Percentiles rank a stretch among this genome's conserved stretches.
Evolutionary conservation across 1,140 invertebrate genomes (phyloP).

Genomic region (Orius insidiosus): DNA sequence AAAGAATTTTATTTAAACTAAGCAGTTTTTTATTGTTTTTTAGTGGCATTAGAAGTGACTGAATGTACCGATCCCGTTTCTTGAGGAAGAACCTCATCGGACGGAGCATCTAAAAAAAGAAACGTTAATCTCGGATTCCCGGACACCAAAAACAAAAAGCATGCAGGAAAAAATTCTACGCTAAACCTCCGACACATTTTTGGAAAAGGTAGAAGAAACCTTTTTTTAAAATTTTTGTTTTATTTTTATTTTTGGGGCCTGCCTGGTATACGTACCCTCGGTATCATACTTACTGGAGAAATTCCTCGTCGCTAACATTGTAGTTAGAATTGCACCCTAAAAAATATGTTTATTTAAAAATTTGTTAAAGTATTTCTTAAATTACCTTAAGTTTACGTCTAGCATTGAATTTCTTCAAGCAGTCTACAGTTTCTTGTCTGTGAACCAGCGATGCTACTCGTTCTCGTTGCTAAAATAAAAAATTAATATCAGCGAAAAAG

Average conservation of each 20-base stretch:
- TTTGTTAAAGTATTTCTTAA: constrained; percentile 9
- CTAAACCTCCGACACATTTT: too few species aligned
- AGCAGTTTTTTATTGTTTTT: constrained; percentile 1
- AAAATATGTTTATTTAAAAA: too few species aligned
- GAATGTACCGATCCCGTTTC: background rate
- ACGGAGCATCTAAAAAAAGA: constrained; percentile 3
- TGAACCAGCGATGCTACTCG: constrained; percentile 96
- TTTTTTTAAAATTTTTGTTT: too few species aligned
- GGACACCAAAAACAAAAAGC: too few species aligned
- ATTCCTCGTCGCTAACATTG: constrained; percentile 97
- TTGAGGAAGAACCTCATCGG: background rate
- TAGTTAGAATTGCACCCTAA: constrained; percentile 96
- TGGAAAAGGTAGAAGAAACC: too few species aligned
- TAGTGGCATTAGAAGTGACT: background rate
- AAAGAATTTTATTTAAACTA: background rate
- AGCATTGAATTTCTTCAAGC: constrained; percentile 99
- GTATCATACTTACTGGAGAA: constrained; percentile 88
- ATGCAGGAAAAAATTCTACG: too few species aligned
- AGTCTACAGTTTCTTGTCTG: constrained; percentile 99
- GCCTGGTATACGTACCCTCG: constrained; percentile 40
- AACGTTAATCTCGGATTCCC: constrained; percentile 1
- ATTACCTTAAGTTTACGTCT: constrained; percentile 92
- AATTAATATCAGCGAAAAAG: constrained; percentile 17
- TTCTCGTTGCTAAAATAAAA: constrained; percentile 78
- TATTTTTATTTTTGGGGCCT: constrained; percentile 21